These are phyloP conservation scores for Zele albiditarsus DNA, from an alignment of 2,888 invertebrate genomes.

Conservation along the genomic window DNA sequence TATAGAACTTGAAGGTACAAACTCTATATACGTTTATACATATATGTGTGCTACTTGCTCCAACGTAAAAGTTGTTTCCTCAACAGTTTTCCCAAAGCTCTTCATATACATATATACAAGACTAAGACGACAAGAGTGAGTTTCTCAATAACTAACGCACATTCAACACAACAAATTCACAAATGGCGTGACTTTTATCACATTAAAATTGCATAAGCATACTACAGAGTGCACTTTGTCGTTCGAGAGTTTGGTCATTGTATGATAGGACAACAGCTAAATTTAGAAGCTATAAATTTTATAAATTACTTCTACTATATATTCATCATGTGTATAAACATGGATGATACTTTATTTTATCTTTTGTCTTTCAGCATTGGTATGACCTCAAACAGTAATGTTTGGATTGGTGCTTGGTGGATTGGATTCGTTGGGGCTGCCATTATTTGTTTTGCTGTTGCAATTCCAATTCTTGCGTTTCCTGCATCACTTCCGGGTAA, in stretches of 20 bases:
- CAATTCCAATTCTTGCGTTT: conserved; percentile 83
- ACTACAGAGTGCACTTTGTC: neutral
- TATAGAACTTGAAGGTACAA: neutral
- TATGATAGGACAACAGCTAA: neutral
- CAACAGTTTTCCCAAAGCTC: conserved; percentile 7
- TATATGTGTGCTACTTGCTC: neutral
- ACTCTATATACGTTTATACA: neutral
- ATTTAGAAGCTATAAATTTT: neutral
- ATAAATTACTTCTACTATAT: too few species aligned
- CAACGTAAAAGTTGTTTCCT: neutral
- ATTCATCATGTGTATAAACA: neutral
- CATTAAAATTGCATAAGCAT: neutral
- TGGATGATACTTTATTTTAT: conserved; percentile 5
- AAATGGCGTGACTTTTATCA: conserved; percentile 1
- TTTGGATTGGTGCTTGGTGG: conserved; percentile 94
- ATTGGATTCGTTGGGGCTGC: conserved; percentile 84
- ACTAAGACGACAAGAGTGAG: neutral
- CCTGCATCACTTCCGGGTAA: conserved; percentile 83
- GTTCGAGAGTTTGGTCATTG: neutral
- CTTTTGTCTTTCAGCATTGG: conserved; percentile 76
- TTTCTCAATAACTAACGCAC: neutral
- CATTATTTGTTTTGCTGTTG: conserved; percentile 78
- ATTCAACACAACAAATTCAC: neutral
- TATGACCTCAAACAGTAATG: conserved; percentile 80
- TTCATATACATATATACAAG: neutral